Evolutionary conservation across 2,113 vertebrate species (phyloP).

Genomic region (Rhegmatorhina hoffmannsi): DNA sequence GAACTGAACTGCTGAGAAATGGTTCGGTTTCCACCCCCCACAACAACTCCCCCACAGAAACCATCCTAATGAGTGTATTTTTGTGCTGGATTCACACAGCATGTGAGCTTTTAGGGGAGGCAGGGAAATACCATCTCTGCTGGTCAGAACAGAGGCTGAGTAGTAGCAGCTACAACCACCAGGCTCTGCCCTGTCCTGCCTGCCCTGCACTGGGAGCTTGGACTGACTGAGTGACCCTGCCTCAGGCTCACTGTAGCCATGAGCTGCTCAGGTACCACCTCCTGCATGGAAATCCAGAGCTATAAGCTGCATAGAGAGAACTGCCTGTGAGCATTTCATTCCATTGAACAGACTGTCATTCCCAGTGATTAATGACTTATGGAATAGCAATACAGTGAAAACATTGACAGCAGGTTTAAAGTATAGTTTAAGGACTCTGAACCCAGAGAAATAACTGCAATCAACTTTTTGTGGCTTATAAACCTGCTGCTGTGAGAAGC

Average conservation of each 20-base stretch:
- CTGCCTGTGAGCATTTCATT: background rate
- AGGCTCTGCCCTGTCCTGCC: background rate
- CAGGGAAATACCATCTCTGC: background rate
- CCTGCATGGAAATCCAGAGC: background rate
- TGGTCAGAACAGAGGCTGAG: background rate
- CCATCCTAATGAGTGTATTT: background rate
- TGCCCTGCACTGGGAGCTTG: fast-evolving
- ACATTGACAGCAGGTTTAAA: background rate
- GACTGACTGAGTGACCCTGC: background rate
- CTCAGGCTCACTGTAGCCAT: fast-evolving
- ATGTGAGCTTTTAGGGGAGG: background rate
- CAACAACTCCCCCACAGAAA: background rate
- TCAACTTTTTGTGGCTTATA: background rate
- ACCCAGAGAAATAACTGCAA: constrained; percentile 11
- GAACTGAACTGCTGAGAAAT: background rate
- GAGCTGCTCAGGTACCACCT: background rate
- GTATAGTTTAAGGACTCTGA: background rate
- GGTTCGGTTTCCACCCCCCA: background rate
- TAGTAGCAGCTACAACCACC: background rate
- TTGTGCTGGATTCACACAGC: background rate
- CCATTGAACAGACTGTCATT: background rate
- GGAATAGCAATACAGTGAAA: background rate
- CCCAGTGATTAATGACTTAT: background rate
- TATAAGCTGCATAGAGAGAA: background rate
- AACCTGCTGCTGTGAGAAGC: background rate